These are phyloP conservation scores for Bombylius major DNA, from an alignment of 2,888 invertebrate species.

Conservation along the genomic window DNA sequence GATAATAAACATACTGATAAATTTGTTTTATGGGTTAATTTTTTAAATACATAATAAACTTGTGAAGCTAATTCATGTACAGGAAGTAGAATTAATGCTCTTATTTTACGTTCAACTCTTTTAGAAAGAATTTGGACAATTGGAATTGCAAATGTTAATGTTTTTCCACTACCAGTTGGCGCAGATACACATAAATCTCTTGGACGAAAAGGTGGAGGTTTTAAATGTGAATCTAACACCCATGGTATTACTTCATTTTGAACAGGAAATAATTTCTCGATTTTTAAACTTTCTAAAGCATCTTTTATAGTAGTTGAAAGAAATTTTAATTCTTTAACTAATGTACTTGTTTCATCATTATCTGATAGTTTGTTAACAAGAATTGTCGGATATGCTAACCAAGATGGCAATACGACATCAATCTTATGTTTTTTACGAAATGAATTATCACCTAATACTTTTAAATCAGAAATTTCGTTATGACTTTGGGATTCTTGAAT, in stretches of 20 bases:
- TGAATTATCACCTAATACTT: slow-evolving; percentile 51
- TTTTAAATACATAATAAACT: slow-evolving; percentile 70
- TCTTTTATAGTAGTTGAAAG: slow-evolving; percentile 51
- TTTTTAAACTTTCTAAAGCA: slow-evolving; percentile 54
- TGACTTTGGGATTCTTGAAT: background rate
- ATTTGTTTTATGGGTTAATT: slow-evolving; percentile 51
- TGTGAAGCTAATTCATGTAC: slow-evolving; percentile 85
- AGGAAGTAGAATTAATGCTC: slow-evolving; percentile 84
- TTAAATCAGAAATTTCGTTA: slow-evolving; percentile 15
- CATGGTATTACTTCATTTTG: slow-evolving; percentile 68
- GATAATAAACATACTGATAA: slow-evolving; percentile 59
- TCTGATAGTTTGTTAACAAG: slow-evolving; percentile 60
- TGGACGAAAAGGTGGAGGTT: slow-evolving; percentile 53
- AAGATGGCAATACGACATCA: slow-evolving; percentile 68
- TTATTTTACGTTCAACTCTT: slow-evolving; percentile 50
- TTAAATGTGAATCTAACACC: slow-evolving; percentile 49
- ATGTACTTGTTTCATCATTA: slow-evolving; percentile 32
- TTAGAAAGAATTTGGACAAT: slow-evolving; percentile 60
- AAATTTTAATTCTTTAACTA: slow-evolving; percentile 40
- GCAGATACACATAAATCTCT: slow-evolving; percentile 92
- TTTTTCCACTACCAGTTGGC: slow-evolving; percentile 96
- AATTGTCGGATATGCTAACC: slow-evolving; percentile 70
- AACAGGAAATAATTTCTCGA: slow-evolving; percentile 72
- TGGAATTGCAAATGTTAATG: slow-evolving; percentile 85
- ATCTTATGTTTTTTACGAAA: slow-evolving; percentile 47